Conservation (phyloP, 1,140 invertebrate species). For the Hylaeus anthracinus region DNA sequence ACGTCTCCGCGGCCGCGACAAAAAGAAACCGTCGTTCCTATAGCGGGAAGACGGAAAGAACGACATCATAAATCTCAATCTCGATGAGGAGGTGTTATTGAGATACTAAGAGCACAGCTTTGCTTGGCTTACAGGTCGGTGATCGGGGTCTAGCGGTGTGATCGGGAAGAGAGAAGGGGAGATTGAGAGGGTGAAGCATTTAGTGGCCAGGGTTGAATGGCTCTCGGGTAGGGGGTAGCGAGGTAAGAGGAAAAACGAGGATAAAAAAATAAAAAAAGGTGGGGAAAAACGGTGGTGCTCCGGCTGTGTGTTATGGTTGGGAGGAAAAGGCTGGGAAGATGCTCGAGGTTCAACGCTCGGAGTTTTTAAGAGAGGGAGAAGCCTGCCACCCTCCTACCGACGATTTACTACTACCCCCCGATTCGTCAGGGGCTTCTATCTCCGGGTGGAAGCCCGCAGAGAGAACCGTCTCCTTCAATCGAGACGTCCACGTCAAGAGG, state of each 20-base stretch:
- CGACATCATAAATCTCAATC: slow-evolving; percentile 34
- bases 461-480: slow-evolving; percentile 91
- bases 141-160: slow-evolving; percentile 47
- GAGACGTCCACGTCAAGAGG: slow-evolving; percentile 93
- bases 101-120: slow-evolving; percentile 58
- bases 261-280: slow-evolving; percentile 17
- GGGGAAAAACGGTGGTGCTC: slow-evolving; percentile 13
- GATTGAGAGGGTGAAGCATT: slow-evolving; percentile 20
- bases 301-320: slow-evolving; percentile 69
- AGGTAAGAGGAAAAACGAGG: neutral
- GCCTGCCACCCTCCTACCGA: slow-evolving; percentile 63
- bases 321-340: slow-evolving; percentile 73
- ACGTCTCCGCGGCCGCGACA: neutral
- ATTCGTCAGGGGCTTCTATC: slow-evolving; percentile 56
- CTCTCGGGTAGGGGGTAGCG: slow-evolving; percentile 36
- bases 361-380: slow-evolving; percentile 80
- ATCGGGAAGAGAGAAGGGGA: slow-evolving; percentile 42
- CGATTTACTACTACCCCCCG: slow-evolving; percentile 59
- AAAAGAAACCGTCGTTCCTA: neutral
- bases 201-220: slow-evolving; percentile 19
- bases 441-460: slow-evolving; percentile 77
- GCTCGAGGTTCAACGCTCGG: slow-evolving; percentile 82
- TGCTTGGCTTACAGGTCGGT: slow-evolving; percentile 73
- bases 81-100: slow-evolving; percentile 4
- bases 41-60: neutral